Evolutionary conservation across 92 coral and sea anemone genomes (phyloP), one percentile per base, ranked within the genome.

Genomic region (Epizoanthus rinbou): DNA sequence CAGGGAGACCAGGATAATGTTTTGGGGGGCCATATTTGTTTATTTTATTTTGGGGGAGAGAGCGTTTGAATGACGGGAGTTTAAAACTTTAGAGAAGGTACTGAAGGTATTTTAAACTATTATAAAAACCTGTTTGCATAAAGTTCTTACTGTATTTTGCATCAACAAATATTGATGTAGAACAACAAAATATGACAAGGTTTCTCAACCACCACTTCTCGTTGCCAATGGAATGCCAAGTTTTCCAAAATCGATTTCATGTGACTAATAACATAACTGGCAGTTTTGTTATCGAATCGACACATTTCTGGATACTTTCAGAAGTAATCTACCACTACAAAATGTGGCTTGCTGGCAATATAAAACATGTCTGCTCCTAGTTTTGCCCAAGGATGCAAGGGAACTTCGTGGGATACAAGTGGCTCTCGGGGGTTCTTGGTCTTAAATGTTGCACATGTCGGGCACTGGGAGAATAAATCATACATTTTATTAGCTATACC

Each of bases 381-480:
- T 74, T 81, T 86, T 22, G 86, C 68, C 90, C 86, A 86, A 24
- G 87, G 90, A 15, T 86, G 82, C 11, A 18, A 17, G 18, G 90
- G 86, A 37, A 86, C 68, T 62, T 81, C 59, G 41, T 70, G 76
- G 43, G 81, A 52, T 25, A 80, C n/a, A 6, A 81, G 69, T 67
- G 89, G 85, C 83, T 80, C 89, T 31, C 62, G 56, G 28, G 76
- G 71, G 47, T 80, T 79, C 52, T 53, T 76, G 19, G 78, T 52
- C 56, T 76, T 76, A 69, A 79, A 86, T 52, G 41, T 69, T 78
- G 89, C 63, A 64, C 85, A 76, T 24, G 70, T 85, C 8, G 75
- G 58, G 54, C 88, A 79, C 45, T 65, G 69, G 67, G 80, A 56
- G 31, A 69, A 45, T 7, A 28, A 54, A 9, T 86, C 89, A 17